These are phyloP conservation scores for Clunio marinus DNA, from an alignment of 2,888 invertebrate genomes.

Conservation along the genomic window DNA sequence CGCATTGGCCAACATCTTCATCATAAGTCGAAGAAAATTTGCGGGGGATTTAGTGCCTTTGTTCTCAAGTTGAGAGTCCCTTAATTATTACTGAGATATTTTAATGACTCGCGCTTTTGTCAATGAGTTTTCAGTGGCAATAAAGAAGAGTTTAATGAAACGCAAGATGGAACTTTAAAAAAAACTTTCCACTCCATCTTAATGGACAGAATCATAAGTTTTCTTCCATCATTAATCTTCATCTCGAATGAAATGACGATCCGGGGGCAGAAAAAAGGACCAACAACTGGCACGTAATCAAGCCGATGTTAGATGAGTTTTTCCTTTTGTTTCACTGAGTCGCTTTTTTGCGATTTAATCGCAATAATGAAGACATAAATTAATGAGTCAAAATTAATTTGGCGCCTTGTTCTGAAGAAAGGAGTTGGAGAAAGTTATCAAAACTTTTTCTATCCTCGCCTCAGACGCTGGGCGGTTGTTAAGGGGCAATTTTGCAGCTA, in stretches of 20 bases:
- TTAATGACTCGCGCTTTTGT: slow-evolving; percentile 9
- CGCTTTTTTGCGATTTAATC: slow-evolving; percentile 23
- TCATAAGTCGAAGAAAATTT: no score
- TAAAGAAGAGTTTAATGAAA: neutral
- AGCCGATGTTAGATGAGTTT: slow-evolving; percentile 6
- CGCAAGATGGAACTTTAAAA: slow-evolving; percentile 5
- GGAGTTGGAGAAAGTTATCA: neutral
- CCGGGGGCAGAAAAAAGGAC: slow-evolving; percentile 3
- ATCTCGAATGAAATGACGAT: slow-evolving; percentile 6
- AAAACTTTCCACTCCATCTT: slow-evolving; percentile 2
- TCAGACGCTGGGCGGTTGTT: no score
- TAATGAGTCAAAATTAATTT: slow-evolving; percentile 37
- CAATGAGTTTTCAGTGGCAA: neutral
- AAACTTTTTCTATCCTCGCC: neutral
- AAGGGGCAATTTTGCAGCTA: no score
- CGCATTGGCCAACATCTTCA: no score
- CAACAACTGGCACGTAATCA: slow-evolving; percentile 31
- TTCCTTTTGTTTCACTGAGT: slow-evolving; percentile 3
- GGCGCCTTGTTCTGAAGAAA: slow-evolving; percentile 11
- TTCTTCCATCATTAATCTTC: slow-evolving; percentile 33
- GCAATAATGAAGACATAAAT: slow-evolving; percentile 35
- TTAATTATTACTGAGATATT: neutral
- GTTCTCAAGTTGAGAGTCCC: neutral
- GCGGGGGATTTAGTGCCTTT: neutral
- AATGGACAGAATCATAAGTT: slow-evolving; percentile 32